Conservation (phyloP, 1,140 invertebrate species). For the Drosophila pandora region DNA sequence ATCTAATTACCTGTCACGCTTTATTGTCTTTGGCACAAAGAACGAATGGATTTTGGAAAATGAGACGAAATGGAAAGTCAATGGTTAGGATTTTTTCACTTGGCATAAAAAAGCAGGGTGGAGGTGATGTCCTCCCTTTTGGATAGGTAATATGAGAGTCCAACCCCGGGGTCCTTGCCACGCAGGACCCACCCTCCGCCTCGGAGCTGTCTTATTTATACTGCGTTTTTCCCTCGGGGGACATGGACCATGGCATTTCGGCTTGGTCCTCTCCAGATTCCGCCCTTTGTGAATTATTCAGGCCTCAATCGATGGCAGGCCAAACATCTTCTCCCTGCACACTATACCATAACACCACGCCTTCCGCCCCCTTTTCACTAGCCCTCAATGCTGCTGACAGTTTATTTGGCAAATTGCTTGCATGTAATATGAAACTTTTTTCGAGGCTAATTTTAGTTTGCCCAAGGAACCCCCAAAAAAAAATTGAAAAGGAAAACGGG, state of each 20-base stretch:
- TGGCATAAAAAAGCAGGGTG: not conserved
- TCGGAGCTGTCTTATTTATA: slow-evolving; percentile 57
- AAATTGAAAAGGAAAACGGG: slow-evolving; percentile 8
- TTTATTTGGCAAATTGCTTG: slow-evolving; percentile 81
- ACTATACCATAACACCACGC: not conserved
- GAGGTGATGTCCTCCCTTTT: not conserved
- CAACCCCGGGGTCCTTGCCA: slow-evolving; percentile 48
- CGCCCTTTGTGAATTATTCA: slow-evolving; percentile 69
- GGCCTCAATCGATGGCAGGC: slow-evolving; percentile 59
- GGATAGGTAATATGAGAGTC: slow-evolving; percentile 42
- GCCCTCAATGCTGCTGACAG: slow-evolving; percentile 64
- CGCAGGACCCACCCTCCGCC: slow-evolving; percentile 7
- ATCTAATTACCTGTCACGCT: slow-evolving; percentile 83
- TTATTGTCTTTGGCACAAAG: slow-evolving; percentile 61
- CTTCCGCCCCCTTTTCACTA: slow-evolving; percentile 4
- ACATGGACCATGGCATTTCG: slow-evolving; percentile 52
- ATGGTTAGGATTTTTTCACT: slow-evolving; percentile 6
- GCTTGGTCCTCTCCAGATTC: slow-evolving; percentile 5
- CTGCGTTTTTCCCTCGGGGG: slow-evolving; percentile 63
- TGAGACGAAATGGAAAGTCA: slow-evolving; percentile 25
- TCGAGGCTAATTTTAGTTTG: slow-evolving; percentile 68
- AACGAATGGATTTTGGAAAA: slow-evolving; percentile 41
- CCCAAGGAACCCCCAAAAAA: slow-evolving; percentile 1
- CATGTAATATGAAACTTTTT: slow-evolving; percentile 77
- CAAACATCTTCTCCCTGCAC: slow-evolving; percentile 47